These are phyloP conservation scores for Andrena marginata DNA, from an alignment of 2,888 invertebrate genomes.

Conservation along the genomic window DNA sequence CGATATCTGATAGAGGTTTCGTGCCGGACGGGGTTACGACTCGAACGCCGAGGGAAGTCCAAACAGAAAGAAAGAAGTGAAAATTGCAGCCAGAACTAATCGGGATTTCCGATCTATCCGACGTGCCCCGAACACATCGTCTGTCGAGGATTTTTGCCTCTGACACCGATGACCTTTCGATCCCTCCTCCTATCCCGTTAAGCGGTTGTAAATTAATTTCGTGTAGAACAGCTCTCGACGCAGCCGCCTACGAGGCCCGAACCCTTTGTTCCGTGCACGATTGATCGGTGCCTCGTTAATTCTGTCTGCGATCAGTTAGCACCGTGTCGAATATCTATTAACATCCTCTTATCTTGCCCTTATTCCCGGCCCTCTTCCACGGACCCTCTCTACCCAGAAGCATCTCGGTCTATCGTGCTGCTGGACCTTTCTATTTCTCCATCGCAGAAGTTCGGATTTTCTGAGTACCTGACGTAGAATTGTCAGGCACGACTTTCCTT, in stretches of 20 bases:
- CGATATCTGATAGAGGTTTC: constrained; percentile 2
- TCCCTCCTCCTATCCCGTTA: constrained; percentile 61
- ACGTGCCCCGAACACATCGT: constrained; percentile 14
- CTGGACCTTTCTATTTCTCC: constrained; percentile 6
- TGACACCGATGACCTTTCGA: constrained; percentile 58
- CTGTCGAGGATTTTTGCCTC: constrained; percentile 23
- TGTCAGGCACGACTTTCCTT: too few species aligned
- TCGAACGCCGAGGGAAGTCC: not conserved
- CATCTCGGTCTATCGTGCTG: constrained; percentile 12
- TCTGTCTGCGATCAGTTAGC: constrained; percentile 42
- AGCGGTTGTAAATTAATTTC: constrained; percentile 62
- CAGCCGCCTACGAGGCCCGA: constrained; percentile 53
- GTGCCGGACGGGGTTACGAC: not conserved
- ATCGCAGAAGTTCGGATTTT: not conserved
- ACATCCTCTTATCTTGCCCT: constrained; percentile 34
- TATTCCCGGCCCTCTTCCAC: constrained; percentile 39
- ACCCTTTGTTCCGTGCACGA: constrained; percentile 60
- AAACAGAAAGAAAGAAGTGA: not conserved
- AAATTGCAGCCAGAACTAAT: constrained; percentile 14
- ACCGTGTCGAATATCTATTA: constrained; percentile 50
- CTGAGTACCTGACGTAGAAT: too few species aligned
- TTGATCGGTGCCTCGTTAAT: constrained; percentile 54
- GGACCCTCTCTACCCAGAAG: constrained; percentile 16
- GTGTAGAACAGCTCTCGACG: constrained; percentile 34
- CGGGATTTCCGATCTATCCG: constrained; percentile 2